phyloP scores from a whole-genome alignment of 2,113 vertebrate genomes.

The Bufo gargarizans region DNA sequence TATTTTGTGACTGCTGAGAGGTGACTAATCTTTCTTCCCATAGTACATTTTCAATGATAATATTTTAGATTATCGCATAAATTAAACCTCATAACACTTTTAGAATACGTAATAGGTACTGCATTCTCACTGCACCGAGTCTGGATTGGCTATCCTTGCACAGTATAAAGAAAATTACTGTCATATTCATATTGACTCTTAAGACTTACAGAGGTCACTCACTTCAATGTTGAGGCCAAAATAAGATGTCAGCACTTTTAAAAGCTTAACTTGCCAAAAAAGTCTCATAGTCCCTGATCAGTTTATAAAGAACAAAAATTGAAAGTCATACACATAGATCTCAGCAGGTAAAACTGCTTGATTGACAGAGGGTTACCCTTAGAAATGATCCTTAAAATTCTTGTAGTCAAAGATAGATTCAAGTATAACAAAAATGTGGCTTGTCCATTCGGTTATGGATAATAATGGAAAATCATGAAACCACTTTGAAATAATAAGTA shows the following conservation, averaged over 20 bases:
- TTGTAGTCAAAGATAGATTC: background rate
- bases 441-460: background rate
- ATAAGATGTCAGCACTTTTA: constrained; percentile 50
- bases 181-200: constrained; percentile 16
- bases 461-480: background rate
- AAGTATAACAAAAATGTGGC: background rate
- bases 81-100: background rate
- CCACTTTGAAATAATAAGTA: background rate
- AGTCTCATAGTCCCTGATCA: constrained; percentile 47
- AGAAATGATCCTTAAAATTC: constrained; percentile 25
- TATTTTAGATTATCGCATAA: background rate
- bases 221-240: constrained; percentile 34
- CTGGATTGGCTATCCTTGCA: constrained; percentile 1
- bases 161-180: constrained; percentile 24
- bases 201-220: constrained; percentile 25
- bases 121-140: background rate
- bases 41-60: background rate
- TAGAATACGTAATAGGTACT: background rate
- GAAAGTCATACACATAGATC: constrained; percentile 44
- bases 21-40: background rate
- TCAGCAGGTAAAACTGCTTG: constrained; percentile 30
- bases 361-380: constrained; percentile 39
- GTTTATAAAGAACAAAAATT: constrained; percentile 45
- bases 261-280: constrained; percentile 42
- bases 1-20: background rate